Evolutionary conservation across 2,113 vertebrate genomes (phyloP), one percentile per base, ranked within the genome.

Genomic region (Formicarius rufipectus): DNA sequence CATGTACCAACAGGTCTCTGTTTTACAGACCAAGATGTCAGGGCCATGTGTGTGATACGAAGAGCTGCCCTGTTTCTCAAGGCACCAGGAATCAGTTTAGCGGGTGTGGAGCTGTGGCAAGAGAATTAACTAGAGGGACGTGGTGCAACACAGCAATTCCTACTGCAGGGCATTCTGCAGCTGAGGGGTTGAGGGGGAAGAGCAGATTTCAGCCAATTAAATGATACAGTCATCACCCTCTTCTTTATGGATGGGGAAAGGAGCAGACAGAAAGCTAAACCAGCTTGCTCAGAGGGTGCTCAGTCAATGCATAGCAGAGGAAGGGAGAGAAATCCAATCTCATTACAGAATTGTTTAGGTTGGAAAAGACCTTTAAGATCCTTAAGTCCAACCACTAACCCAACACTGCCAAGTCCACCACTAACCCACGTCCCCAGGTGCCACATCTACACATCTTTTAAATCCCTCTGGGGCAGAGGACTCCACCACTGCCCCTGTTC

Each of bases 261-360:
- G 72, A 88, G 71, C 0, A 0, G 85, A 66, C 18, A 77, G 87
- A 90, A 87, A 85, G 78, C 87, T 95, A 7, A 76, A 35, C 37
- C 10, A 33, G 35, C 75, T 93, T 8, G 84, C 91, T 67, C 87
- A 94, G 90, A 74, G 84, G 72, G 68, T 79, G 72, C 78, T 96
- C 67, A 69, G 78, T 39, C 92, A 90, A 27, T 71, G 87, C 85
- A 69, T 1, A 90, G 87, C 35, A 77, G 74, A 87, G 71, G n/a
- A 84, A 75, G 58, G 67, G 31, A 94, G 67, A 90, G 75, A 94
- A 96, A 91, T 71, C 42, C 85, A 88, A 84, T 76, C 63, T 83
- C 68, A 88, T 67, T 84, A 58, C 55, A 81, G 47, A 50, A 75
- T 44, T 30, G 35, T 33, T 87, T 44, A 63, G 55, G 49, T 69